Percentiles rank a stretch among this genome's conserved stretches.
Conservation (phyloP, 2,888 invertebrate genomes). For the Lysandra coridon region DNA sequence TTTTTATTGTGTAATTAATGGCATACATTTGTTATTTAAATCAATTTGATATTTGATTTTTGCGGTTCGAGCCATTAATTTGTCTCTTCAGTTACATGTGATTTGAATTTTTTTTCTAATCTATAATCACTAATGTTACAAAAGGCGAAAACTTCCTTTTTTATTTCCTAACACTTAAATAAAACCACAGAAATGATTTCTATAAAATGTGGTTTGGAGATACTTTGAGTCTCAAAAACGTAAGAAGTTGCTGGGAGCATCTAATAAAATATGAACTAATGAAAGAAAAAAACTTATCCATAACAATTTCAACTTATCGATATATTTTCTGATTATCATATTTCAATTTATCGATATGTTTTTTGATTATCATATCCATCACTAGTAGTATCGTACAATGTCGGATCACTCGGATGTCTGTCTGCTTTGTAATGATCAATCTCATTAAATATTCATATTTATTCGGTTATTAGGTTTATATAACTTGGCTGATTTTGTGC, state of each 20-base stretch:
- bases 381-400: not conserved
- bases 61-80: not conserved
- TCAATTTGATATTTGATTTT: not conserved
- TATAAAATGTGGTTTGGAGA: not conserved
- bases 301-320: too few species aligned
- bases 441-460: slow-evolving; percentile 17
- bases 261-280: too few species aligned
- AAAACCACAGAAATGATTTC: not conserved
- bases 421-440: not conserved
- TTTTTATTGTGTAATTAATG: not conserved
- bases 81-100: not conserved
- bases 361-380: not conserved
- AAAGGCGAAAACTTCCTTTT: too few species aligned
- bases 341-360: not conserved
- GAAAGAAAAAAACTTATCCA: too few species aligned
- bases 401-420: not conserved
- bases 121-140: too few species aligned
- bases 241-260: too few species aligned
- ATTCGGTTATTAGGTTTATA: slow-evolving; percentile 2
- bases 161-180: too few species aligned
- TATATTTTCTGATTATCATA: not conserved
- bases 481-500: not conserved
- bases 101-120: not conserved
- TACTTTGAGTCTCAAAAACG: not conserved
- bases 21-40: not conserved